Evolutionary conservation across 2,797 vertebrate species (phyloP).

Genomic region (Sebastes matsubarae): DNA sequence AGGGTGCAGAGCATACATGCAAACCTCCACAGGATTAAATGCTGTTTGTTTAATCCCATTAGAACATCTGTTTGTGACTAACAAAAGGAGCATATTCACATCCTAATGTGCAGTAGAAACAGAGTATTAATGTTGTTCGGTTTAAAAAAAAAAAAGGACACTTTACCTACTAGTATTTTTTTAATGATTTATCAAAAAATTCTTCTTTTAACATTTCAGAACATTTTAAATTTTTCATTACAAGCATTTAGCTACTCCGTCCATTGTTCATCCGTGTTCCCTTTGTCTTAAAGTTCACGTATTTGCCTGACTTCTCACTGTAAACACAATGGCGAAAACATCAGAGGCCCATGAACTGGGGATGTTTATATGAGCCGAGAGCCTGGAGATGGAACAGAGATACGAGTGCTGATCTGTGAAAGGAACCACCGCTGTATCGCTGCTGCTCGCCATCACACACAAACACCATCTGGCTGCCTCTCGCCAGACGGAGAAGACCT

Average conservation of each 20-base stretch:
- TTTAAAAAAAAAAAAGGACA: not conserved
- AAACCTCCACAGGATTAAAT: conserved; percentile 19
- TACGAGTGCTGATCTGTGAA: conserved; percentile 79
- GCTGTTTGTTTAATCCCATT: conserved; percentile 7
- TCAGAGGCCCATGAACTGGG: conserved; percentile 74
- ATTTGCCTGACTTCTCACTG: conserved; percentile 80
- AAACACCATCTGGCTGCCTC: conserved; percentile 77
- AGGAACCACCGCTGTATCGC: conserved; percentile 71
- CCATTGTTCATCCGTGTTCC: conserved; percentile 62
- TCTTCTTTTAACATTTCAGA: not conserved
- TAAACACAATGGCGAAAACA: conserved; percentile 80
- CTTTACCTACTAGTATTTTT: not conserved
- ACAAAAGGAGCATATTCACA: not conserved
- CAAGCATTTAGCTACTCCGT: not conserved
- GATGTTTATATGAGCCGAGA: conserved; percentile 80
- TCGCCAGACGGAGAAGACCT: conserved; percentile 55
- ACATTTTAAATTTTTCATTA: conserved; percentile 6
- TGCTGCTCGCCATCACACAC: conserved; percentile 75
- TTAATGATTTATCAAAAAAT: not conserved
- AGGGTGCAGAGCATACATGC: conserved; percentile 19
- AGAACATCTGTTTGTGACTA: conserved; percentile 5
- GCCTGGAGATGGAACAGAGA: conserved; percentile 81
- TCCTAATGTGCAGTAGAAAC: not conserved
- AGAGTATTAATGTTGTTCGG: not conserved
- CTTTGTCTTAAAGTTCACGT: conserved; percentile 77